Base-by-base conservation (phyloP, 2,888 invertebrate species). In the Eulithis testata region DNA sequence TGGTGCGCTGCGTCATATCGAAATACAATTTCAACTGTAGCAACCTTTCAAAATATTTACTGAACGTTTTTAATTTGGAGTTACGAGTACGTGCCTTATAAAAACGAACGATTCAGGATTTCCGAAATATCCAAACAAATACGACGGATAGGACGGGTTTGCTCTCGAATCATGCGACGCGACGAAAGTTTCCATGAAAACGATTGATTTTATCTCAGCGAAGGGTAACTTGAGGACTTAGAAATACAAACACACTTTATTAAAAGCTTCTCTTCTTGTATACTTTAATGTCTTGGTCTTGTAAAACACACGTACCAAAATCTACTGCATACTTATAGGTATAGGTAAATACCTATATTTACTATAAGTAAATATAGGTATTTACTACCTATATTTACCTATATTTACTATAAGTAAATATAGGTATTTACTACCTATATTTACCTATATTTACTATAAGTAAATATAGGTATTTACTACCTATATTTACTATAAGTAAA, bases 1-100 rank as follows among this genome's bases (percentile, higher is more conserved):
- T 88, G 85, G 82, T 79, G 79, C 83, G 78, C 86, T 79, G 78
- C 82, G 85, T 83, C 87, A 89, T 87, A 90, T 88, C 84, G 89
- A 83, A 87, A 90, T 90, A 91, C 90, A 91, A 91, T 88, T 89
- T 86, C 87, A 84, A 84, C 86, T 84, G 86, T 81, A 82, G 82
- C 83, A 85, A 82, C 84, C 85, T 81, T 78, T 81, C 84, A 85
- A 84, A 90, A 90, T 90, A 88, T 91, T 90, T 88, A 84, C 88
- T 72, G 80, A 86, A 83, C 85, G 84, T 89, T 90, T 90, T 90
- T 89, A 89, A 89, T 90, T 88, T 86, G 76, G 75, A 75, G 69
- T 68, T 71, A 71, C 73, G 73, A 69, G 70, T 71, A 71, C 73
- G 73, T 70, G 70, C 73, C 73, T 76, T 76, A 67, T 74, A 75